Evolutionary conservation across 1,140 invertebrate genomes (phyloP).

Genomic region (Aphidius ervi): DNA sequence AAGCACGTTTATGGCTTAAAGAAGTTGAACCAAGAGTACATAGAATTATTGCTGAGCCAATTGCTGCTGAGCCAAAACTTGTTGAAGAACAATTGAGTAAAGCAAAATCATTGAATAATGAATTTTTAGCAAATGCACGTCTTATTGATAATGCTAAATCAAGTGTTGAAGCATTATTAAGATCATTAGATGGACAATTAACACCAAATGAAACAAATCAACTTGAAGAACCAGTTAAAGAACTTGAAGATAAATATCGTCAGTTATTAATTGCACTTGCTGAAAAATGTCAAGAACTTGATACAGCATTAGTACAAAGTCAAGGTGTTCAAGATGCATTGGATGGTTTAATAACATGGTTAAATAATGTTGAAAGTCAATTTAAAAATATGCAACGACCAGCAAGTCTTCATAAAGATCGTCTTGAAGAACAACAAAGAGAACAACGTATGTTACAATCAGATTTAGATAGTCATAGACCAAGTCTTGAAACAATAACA

Average conservation of each 20-base stretch:
- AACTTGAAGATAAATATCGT: conserved; percentile 73
- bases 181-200: conserved; percentile 74
- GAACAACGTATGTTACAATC: conserved; percentile 75
- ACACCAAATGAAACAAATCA: conserved; percentile 71
- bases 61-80: conserved; percentile 80
- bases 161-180: conserved; percentile 66
- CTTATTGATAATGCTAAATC: conserved; percentile 77
- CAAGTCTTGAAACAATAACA: conserved; percentile 79
- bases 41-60: conserved; percentile 72
- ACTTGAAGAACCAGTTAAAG: conserved; percentile 73
- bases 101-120: conserved; percentile 80
- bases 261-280: conserved; percentile 68
- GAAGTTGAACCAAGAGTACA: conserved; percentile 75
- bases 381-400: conserved; percentile 77
- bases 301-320: conserved; percentile 85
- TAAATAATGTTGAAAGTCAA: conserved; percentile 77
- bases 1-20: conserved; percentile 77
- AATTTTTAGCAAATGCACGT: conserved; percentile 79
- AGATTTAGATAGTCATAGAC: conserved; percentile 80
- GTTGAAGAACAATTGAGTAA: conserved; percentile 83
- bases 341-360: conserved; percentile 79
- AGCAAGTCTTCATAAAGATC: conserved; percentile 82
- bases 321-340: conserved; percentile 92
- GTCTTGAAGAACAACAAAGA: conserved; percentile 83
- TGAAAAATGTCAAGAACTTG: conserved; percentile 78